phyloP scores from a whole-genome alignment of 2,797 vertebrate genomes.

The Protosalanx chinensis region DNA sequence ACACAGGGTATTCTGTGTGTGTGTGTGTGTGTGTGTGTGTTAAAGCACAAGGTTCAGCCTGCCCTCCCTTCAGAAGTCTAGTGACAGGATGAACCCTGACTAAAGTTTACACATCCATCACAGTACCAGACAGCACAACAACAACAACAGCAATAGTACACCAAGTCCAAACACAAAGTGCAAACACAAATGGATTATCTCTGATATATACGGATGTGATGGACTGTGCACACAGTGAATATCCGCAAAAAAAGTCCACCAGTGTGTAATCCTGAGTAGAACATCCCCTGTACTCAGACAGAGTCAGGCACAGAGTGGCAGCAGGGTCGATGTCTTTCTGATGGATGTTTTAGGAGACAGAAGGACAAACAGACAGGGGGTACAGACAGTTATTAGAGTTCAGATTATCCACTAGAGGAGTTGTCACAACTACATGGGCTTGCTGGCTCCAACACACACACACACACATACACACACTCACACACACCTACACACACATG shows the following conservation, averaged over 20 bases:
- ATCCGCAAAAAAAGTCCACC: neutral
- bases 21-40: constrained; percentile 3
- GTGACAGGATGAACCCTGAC: neutral
- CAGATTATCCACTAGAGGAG: too few relatives aligned
- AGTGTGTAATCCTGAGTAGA: neutral
- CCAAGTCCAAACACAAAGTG: neutral
- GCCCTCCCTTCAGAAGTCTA: neutral
- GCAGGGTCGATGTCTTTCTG: neutral
- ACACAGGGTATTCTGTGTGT: neutral
- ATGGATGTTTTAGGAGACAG: neutral
- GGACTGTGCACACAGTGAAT: neutral
- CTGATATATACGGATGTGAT: neutral
- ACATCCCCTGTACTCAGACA: neutral
- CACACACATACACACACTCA: neutral
- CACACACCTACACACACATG: neutral
- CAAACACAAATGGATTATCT: neutral
- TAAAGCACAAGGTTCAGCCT: neutral
- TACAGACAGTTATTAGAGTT: constrained; percentile 1
- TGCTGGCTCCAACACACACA: constrained; percentile 1
- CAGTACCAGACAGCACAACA: neutral
- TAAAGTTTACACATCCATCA: neutral
- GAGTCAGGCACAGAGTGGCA: neutral
- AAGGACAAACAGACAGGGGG: constrained; percentile 3
- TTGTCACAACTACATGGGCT: constrained; percentile 37
- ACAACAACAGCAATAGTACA: neutral